These are phyloP conservation scores for Micrasema minimum DNA, from an alignment of 1,140 invertebrate genomes.

Conservation along the genomic window DNA sequence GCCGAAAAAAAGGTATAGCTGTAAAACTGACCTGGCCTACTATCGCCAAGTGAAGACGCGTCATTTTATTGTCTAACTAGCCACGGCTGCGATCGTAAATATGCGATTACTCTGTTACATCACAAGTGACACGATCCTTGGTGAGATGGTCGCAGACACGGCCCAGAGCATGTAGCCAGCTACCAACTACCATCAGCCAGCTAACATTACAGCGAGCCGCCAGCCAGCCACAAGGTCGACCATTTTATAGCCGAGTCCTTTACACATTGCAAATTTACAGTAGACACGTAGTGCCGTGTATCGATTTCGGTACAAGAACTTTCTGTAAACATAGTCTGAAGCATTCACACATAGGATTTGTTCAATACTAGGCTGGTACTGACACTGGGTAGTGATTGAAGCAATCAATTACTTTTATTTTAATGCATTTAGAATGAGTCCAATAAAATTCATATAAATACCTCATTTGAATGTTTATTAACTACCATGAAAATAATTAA, in stretches of 20 bases:
- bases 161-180: neutral
- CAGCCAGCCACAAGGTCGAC: too few species aligned
- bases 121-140: conserved; percentile 19
- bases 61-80: conserved; percentile 53
- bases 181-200: too few species aligned
- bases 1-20: conserved; percentile 54
- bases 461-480: neutral
- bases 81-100: conserved; percentile 47
- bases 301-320: neutral
- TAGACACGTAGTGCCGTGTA: conserved; percentile 1
- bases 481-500: neutral
- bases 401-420: too few species aligned
- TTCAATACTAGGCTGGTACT: too few species aligned
- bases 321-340: too few species aligned
- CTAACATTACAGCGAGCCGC: too few species aligned
- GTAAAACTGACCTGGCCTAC: conserved; percentile 53
- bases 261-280: neutral
- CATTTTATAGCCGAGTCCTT: too few species aligned
- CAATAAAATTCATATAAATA: conserved; percentile 20
- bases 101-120: conserved; percentile 41
- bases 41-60: conserved; percentile 34
- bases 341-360: too few species aligned
- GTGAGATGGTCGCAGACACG: neutral
- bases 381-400: too few species aligned
- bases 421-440: neutral